Evolutionary conservation across 2,888 invertebrate genomes (phyloP).

Genomic region (Drosophila meridiana): DNA sequence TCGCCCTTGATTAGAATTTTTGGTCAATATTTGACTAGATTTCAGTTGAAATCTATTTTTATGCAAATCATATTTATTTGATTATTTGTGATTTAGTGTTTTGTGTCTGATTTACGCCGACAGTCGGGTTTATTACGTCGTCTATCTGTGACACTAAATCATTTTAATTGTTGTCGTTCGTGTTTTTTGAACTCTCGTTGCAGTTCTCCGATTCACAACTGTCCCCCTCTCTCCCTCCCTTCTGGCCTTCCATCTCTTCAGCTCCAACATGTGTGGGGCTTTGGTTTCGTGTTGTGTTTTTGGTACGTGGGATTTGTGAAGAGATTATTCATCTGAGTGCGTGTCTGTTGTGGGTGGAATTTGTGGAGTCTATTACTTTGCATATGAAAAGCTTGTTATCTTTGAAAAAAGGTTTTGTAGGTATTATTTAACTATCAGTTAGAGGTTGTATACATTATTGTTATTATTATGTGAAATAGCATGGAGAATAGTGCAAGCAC

Average conservation of each 20-base stretch:
- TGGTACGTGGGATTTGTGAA: slow-evolving; percentile 54
- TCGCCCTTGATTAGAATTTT: not conserved
- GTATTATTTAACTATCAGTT: slow-evolving; percentile 3
- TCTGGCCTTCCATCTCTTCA: not conserved
- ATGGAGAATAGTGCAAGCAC: not conserved
- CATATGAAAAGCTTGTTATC: slow-evolving; percentile 30
- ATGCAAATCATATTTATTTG: slow-evolving; percentile 81
- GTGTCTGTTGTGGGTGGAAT: slow-evolving; percentile 43
- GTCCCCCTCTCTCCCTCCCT: not conserved
- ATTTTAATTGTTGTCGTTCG: slow-evolving; percentile 79
- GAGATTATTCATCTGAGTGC: slow-evolving; percentile 21
- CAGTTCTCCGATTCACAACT: slow-evolving; percentile 11
- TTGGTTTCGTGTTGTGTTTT: slow-evolving; percentile 42
- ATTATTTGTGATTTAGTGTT: slow-evolving; percentile 73
- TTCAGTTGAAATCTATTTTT: slow-evolving; percentile 67
- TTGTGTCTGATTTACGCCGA: slow-evolving; percentile 72
- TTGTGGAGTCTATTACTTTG: slow-evolving; percentile 32
- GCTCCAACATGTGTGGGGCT: slow-evolving; percentile 31
- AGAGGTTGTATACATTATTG: not conserved
- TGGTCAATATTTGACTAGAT: slow-evolving; percentile 28
- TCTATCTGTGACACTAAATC: slow-evolving; percentile 69
- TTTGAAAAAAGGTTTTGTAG: slow-evolving; percentile 11
- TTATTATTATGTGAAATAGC: too few relatives aligned
- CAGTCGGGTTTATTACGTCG: slow-evolving; percentile 67
- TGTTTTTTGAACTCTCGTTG: slow-evolving; percentile 60